Evolutionary conservation across 2,797 vertebrate genomes (phyloP).

Genomic region (Hippopotamyrus pictus): DNA sequence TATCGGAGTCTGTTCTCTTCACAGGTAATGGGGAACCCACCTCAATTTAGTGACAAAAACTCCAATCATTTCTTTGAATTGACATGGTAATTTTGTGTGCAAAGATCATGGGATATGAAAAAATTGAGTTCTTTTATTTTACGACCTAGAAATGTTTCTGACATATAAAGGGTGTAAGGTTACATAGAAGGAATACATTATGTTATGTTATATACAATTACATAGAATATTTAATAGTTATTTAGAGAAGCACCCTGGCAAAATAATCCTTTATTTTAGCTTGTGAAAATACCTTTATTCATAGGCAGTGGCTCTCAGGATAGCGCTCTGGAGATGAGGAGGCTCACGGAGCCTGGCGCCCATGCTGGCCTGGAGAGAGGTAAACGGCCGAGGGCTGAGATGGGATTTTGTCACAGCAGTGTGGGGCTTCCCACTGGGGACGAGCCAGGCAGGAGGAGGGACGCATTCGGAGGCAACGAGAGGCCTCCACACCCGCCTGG

Average conservation of each 20-base stretch:
- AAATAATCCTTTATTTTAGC: neutral
- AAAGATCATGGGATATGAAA: neutral
- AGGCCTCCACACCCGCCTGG: neutral
- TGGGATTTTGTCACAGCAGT: constrained; percentile 8
- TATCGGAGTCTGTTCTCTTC: neutral
- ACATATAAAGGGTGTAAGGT: neutral
- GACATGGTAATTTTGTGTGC: neutral
- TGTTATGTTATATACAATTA: neutral
- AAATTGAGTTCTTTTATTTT: neutral
- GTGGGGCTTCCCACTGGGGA: neutral
- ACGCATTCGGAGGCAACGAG: neutral
- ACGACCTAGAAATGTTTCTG: neutral
- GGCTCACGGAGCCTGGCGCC: neutral
- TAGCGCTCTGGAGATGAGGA: neutral
- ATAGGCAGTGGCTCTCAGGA: neutral
- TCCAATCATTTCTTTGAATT: neutral
- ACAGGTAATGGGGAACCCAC: neutral
- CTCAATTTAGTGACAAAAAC: neutral
- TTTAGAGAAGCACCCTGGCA: neutral
- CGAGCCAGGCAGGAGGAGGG: neutral
- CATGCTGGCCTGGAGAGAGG: neutral
- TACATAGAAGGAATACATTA: neutral
- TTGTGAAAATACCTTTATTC: neutral
- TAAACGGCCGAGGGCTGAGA: neutral
- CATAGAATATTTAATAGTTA: neutral